phyloP scores from a whole-genome alignment of 1,140 invertebrate genomes.

The Schlechtendalia chinensis region DNA sequence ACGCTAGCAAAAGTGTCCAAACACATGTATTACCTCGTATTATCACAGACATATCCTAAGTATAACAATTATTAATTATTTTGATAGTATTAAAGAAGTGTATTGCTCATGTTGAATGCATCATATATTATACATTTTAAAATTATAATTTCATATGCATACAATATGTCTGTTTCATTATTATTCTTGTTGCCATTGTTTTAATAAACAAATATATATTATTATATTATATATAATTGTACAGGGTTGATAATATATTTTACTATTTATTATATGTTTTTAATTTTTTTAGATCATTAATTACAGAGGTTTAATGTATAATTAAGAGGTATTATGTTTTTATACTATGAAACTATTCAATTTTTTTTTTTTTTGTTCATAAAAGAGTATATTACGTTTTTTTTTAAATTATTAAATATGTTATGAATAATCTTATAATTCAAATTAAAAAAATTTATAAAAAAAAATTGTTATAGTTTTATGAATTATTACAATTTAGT shows the following conservation, averaged over 20 bases:
- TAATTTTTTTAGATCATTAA: too few species aligned
- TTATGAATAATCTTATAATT: too few species aligned
- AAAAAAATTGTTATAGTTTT: too few species aligned
- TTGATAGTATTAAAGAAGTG: constrained; percentile 11
- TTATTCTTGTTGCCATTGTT: constrained; percentile 47
- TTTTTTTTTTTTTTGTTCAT: too few species aligned
- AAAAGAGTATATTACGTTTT: too few species aligned
- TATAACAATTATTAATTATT: constrained; percentile 42
- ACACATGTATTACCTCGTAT: constrained; percentile 74
- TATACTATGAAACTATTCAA: not conserved
- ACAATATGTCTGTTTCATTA: not conserved
- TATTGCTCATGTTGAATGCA: constrained; percentile 17
- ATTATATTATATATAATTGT: constrained; percentile 9
- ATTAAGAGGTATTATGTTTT: not conserved
- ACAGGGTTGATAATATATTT: constrained; percentile 37
- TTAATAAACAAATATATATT: not conserved
- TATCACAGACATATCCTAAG: not conserved
- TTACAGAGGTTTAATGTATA: too few species aligned
- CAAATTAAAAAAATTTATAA: too few species aligned
- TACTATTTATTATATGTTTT: not conserved
- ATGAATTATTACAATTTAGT: too few species aligned
- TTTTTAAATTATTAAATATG: too few species aligned
- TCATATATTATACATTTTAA: constrained; percentile 1
- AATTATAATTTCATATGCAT: constrained; percentile 15
- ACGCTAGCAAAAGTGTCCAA: constrained; percentile 81